Percentiles rank a stretch among this genome's conserved stretches.
phyloP scores from a whole-genome alignment of 2,113 vertebrate genomes.

The Actenoides hombroni region DNA sequence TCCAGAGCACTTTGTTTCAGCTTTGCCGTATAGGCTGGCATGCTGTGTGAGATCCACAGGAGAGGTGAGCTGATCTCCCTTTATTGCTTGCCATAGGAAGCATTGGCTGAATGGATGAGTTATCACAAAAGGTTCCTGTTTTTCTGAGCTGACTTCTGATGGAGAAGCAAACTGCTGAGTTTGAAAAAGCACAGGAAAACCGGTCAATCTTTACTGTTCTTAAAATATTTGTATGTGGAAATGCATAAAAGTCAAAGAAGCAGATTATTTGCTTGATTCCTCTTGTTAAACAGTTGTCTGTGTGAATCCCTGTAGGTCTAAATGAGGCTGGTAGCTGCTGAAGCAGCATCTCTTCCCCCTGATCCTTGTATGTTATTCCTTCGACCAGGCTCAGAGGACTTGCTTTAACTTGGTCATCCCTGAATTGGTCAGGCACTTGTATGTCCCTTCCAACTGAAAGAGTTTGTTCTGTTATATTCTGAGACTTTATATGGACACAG shows the following conservation, averaged over 20 bases:
- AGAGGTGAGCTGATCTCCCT: not conserved
- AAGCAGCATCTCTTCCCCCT: fast-evolving
- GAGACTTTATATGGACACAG: not conserved
- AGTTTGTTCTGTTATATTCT: not conserved
- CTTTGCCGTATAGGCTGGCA: fast-evolving
- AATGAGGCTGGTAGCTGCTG: not conserved
- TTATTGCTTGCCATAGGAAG: not conserved
- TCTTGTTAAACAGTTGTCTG: not conserved
- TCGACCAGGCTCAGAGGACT: not conserved
- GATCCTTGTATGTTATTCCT: not conserved
- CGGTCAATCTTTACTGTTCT: not conserved
- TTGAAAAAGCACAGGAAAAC: not conserved
- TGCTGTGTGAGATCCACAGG: not conserved
- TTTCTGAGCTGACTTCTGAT: not conserved
- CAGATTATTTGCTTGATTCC: not conserved
- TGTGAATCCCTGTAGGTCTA: not conserved
- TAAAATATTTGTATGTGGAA: not conserved
- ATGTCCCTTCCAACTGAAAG: not conserved
- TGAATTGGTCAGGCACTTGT: not conserved
- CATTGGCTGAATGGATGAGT: not conserved
- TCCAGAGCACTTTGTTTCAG: not conserved
- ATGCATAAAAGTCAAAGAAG: not conserved
- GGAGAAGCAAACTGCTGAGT: not conserved
- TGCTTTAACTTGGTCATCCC: not conserved
- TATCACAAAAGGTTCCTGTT: not conserved